Evolutionary conservation across 2,888 invertebrate species (phyloP).

Genomic region (Agonopterix arenella): DNA sequence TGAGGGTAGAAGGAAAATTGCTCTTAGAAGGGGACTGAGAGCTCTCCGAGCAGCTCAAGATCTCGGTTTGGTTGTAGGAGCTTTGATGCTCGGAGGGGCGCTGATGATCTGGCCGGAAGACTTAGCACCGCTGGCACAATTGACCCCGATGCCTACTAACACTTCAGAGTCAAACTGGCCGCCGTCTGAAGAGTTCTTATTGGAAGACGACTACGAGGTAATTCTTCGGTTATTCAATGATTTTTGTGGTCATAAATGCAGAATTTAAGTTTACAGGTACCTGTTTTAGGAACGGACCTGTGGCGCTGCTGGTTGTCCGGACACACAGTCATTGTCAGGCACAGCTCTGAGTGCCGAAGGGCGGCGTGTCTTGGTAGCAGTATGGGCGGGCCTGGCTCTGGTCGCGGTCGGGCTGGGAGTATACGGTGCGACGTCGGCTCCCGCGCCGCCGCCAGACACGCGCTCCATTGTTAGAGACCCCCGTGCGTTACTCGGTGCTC

Average conservation of each 20-base stretch:
- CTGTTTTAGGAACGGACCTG: constrained; percentile 48
- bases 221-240: constrained; percentile 11
- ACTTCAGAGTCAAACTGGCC: constrained; percentile 56
- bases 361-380: constrained; percentile 43
- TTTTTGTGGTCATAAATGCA: background rate
- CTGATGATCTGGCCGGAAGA: constrained; percentile 71
- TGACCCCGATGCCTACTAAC: constrained; percentile 51
- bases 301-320: constrained; percentile 62
- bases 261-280: background rate
- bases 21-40: constrained; percentile 56
- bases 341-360: constrained; percentile 52
- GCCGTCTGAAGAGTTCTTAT: constrained; percentile 69
- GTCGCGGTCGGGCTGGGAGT: constrained; percentile 46
- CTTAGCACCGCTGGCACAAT: constrained; percentile 55
- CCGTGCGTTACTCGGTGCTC: constrained; percentile 82
- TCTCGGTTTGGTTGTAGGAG: constrained; percentile 58
- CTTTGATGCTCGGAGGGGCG: constrained; percentile 55
- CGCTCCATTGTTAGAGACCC: constrained; percentile 74
- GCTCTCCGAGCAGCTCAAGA: constrained; percentile 67
- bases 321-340: constrained; percentile 43
- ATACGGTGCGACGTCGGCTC: constrained; percentile 49
- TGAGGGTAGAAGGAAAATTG: constrained; percentile 50
- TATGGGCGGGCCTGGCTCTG: constrained; percentile 52
- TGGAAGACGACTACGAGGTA: constrained; percentile 76
- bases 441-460: constrained; percentile 52